Evolutionary conservation across 2,113 vertebrate species (phyloP).

Genomic region (Protobothrops flavoviridis): DNA sequence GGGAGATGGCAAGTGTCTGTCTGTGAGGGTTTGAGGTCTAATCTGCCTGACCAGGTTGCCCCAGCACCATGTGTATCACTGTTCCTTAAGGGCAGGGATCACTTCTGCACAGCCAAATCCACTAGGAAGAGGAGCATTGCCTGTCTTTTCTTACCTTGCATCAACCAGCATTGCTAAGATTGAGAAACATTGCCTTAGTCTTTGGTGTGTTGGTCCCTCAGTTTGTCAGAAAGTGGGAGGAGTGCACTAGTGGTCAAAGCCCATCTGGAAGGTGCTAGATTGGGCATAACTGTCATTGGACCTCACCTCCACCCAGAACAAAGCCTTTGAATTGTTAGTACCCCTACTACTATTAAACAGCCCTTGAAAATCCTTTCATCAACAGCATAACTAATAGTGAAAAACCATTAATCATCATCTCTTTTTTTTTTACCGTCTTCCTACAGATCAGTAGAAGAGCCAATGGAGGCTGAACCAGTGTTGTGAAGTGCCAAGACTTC

Average conservation of each 20-base stretch:
- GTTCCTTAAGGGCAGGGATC: neutral
- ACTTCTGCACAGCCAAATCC: neutral
- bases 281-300: neutral
- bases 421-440: neutral
- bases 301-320: neutral
- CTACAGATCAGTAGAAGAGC: slow-evolving; percentile 81
- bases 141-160: too few species aligned
- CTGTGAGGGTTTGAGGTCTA: neutral
- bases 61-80: neutral
- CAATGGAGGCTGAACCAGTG: slow-evolving; percentile 89
- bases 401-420: neutral
- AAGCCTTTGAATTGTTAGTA: neutral
- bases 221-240: neutral
- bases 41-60: too few species aligned
- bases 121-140: neutral
- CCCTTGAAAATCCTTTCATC: neutral
- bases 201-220: neutral
- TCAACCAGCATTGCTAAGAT: neutral
- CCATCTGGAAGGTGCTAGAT: neutral
- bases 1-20: neutral
- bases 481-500: slow-evolving; percentile 71
- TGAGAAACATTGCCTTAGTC: neutral
- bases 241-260: neutral
- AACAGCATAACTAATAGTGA: neutral
- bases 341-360: neutral